These are phyloP conservation scores for Neosilurus hyrtlii DNA, from an alignment of 2,797 vertebrate species.

Conservation along the genomic window DNA sequence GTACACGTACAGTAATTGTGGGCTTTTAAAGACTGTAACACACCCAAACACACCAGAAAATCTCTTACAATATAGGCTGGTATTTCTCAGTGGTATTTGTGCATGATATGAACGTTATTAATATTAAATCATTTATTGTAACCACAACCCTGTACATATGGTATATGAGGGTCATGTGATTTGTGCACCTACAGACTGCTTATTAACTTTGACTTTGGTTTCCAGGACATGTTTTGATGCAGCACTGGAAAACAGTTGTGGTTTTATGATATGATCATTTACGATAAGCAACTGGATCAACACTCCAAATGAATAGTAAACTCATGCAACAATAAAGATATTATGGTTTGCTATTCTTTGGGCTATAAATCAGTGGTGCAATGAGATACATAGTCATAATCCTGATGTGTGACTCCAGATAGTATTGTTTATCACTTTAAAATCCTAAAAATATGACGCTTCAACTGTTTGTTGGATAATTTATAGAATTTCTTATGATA, in stretches of 20 bases:
- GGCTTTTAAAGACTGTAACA: neutral
- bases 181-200: constrained; percentile 12
- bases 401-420: constrained; percentile 4
- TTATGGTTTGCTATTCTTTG: constrained; percentile 3
- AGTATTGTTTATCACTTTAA: neutral
- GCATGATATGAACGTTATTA: neutral
- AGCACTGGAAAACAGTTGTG: constrained; percentile 55
- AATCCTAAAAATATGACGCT: neutral
- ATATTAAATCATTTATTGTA: constrained; percentile 1
- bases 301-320: constrained; percentile 1
- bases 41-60: neutral
- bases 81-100: neutral
- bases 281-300: constrained; percentile 33
- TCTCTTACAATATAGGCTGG: neutral
- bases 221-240: constrained; percentile 25
- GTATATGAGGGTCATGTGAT: neutral
- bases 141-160: neutral
- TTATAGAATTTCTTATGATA: neutral
- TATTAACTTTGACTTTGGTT: constrained; percentile 31
- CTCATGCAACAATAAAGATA: constrained; percentile 6
- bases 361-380: neutral
- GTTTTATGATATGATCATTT: constrained; percentile 38
- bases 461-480: neutral
- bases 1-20: neutral
- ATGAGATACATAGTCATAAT: neutral